These are phyloP conservation scores for Acrossocheilus fasciatus DNA, from an alignment of 2,797 vertebrate species.

Conservation along the genomic window DNA sequence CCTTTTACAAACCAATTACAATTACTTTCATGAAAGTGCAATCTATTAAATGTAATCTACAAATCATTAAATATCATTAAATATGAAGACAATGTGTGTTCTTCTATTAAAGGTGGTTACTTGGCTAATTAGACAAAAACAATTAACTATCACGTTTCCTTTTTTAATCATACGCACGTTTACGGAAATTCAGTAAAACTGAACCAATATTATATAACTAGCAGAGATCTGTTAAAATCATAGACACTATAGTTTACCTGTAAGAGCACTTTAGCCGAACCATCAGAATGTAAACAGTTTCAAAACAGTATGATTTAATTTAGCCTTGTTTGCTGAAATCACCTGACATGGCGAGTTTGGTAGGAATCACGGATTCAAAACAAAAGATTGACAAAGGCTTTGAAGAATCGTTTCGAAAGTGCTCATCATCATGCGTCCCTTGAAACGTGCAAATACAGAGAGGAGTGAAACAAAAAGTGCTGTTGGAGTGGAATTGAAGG, in stretches of 20 bases:
- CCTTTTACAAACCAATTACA: background rate
- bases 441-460: background rate
- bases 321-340: background rate
- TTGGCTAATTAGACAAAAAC: background rate
- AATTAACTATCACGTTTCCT: background rate
- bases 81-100: background rate
- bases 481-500: background rate
- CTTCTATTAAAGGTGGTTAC: background rate
- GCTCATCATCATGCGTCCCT: background rate
- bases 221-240: background rate
- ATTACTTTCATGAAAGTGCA: background rate
- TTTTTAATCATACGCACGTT: background rate
- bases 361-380: background rate
- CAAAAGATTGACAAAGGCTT: background rate
- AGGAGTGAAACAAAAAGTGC: background rate
- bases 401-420: background rate
- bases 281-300: background rate
- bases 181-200: background rate
- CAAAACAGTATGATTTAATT: background rate
- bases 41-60: background rate
- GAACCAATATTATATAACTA: background rate
- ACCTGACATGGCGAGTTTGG: background rate
- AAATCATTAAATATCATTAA: background rate
- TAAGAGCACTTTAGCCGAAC: background rate
- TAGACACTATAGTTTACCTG: background rate